A percentile compares a stretch with the other conserved stretches of the same genome.
These are phyloP conservation scores for Artibeus lituratus DNA, from an alignment of 2,797 vertebrate species.

Conservation along the genomic window DNA sequence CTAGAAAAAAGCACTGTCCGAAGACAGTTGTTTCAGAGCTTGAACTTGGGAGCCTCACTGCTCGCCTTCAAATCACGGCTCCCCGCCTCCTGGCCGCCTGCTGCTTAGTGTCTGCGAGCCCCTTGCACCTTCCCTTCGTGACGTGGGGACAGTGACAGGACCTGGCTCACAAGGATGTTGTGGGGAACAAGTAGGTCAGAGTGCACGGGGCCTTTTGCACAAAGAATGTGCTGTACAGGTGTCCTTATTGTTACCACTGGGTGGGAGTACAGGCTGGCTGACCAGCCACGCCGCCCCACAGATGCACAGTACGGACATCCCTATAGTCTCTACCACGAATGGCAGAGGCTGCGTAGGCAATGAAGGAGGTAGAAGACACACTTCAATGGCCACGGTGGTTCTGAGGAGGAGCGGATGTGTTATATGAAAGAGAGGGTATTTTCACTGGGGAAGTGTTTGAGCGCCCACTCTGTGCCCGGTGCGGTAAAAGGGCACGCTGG, in stretches of 20 bases:
- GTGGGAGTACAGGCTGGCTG: accelerated
- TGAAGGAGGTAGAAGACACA: background rate
- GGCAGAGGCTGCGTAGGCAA: background rate
- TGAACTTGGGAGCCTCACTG: accelerated
- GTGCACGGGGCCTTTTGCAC: background rate
- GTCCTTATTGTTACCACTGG: background rate
- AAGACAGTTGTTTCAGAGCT: background rate
- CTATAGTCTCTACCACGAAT: background rate
- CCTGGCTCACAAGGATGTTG: background rate
- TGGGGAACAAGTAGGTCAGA: background rate
- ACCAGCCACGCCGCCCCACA: background rate
- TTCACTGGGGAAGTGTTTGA: background rate
- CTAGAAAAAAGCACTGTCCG: background rate
- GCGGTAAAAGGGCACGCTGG: background rate
- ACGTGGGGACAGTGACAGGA: background rate
- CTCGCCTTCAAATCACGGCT: accelerated
- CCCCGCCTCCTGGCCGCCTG: background rate
- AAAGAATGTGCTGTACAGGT: background rate
- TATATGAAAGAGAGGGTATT: background rate
- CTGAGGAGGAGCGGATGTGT: accelerated
- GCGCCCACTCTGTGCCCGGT: background rate
- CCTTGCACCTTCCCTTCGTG: background rate
- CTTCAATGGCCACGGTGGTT: background rate
- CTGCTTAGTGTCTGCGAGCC: background rate
- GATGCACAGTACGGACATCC: background rate